Base-by-base conservation (phyloP, 2,888 invertebrate species). In the Itoplectis maculator region DNA sequence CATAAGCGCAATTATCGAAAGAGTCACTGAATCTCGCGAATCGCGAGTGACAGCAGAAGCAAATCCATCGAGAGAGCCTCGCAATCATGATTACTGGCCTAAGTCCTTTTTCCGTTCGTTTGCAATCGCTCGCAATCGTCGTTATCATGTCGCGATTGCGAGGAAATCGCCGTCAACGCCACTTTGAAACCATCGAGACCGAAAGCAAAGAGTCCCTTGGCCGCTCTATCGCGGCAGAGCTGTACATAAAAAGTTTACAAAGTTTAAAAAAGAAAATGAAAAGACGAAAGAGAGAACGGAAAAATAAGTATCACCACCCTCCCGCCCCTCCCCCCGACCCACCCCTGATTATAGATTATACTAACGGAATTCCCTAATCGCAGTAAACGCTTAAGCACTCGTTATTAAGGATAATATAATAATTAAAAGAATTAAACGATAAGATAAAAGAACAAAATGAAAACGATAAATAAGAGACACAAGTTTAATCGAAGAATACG, bases 381-480 rank as follows among this genome's bases (percentile, higher is more conserved):
- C 79, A 65, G 82, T 73, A 66, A 82, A 79, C 79, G 72, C 73
- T 79, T 66, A 80, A 80, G 68, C 63, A 80, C 63, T 75, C 63
- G 74, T 69, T 56, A 72, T 70, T 81, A 74, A 69, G 70, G 40
- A 72, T 76, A 49, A 75, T 70, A 66, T 72, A 76, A 66, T 66
- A 47, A 70, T 74, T 37, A 75, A 54, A 76, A 54, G 66, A 59
- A 29, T 18, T 59, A 68, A 56, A 54, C 54, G 68, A 56, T 69
- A 69, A 59, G 59, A 65, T 65, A 11, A 65, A 65, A 29, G 47
- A 70, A 74, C 37, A 18, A 49, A 65, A 75, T 75, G 35, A 76
- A 42, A 76, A 65, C 15, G 29, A 15, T 54, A 65, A 59, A 47
- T 29, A 42, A 59, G 54, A 54, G 18, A 77, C 56, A 74, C 37